phyloP scores from a whole-genome alignment of 2,888 invertebrate genomes.

The Athalia cordata region DNA sequence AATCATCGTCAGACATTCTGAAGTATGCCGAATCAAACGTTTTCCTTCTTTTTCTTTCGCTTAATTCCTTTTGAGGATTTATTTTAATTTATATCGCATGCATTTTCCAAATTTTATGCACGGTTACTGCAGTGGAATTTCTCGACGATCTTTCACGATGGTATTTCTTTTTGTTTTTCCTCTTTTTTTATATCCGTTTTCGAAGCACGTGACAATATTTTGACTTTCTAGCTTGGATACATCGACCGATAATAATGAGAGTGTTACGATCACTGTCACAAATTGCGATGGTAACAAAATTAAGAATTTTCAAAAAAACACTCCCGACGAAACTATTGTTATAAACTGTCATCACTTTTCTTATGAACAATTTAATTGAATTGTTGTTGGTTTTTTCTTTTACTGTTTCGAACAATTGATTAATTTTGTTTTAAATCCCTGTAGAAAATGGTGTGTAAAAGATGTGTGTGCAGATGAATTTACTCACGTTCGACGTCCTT shows the following conservation, averaged over 20 bases:
- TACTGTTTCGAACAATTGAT: not conserved
- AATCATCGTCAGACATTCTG: not conserved
- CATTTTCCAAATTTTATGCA: not conserved
- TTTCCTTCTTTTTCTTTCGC: not conserved
- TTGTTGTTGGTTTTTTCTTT: not conserved
- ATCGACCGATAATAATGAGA: too few relatives aligned
- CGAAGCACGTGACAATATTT: slow-evolving; percentile 33
- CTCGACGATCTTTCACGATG: not conserved
- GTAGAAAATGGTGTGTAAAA: not conserved
- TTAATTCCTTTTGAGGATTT: not conserved
- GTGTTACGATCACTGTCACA: too few relatives aligned
- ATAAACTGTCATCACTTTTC: too few relatives aligned
- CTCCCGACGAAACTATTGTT: too few relatives aligned
- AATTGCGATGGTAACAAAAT: too few relatives aligned
- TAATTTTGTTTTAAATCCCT: slow-evolving; percentile 13
- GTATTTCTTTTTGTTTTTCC: slow-evolving; percentile 30
- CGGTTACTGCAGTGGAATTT: not conserved
- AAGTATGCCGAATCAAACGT: not conserved
- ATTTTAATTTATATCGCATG: not conserved
- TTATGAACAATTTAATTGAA: too few relatives aligned
- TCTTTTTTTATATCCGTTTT: slow-evolving; percentile 35
- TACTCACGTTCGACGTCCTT: slow-evolving; percentile 94
- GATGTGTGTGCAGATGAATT: slow-evolving; percentile 38
- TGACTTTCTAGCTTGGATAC: too few relatives aligned
- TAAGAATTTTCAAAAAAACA: too few relatives aligned